Evolutionary conservation across 2,113 vertebrate genomes (phyloP).

Genomic region (Coregonus clupeaformis): DNA sequence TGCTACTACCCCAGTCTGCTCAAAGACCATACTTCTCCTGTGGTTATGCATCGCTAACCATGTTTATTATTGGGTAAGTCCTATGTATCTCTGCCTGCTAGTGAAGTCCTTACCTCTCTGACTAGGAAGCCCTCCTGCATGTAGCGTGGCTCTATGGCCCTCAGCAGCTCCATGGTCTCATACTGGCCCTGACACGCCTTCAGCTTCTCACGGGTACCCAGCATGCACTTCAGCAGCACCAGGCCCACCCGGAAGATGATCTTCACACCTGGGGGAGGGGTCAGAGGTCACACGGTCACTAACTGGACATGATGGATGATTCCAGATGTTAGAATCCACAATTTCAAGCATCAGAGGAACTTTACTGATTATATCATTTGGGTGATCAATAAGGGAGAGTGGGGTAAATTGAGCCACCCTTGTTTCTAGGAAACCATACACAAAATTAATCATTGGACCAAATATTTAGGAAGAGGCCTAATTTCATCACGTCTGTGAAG

Average conservation of each 20-base stretch:
- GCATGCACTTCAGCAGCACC: conserved; percentile 87
- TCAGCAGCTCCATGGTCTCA: conserved; percentile 93
- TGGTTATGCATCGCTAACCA: too few relatives aligned
- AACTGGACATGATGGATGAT: not conserved
- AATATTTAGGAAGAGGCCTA: too few relatives aligned
- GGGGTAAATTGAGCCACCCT: too few relatives aligned
- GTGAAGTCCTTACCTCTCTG: conserved; percentile 80
- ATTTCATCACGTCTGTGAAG: too few relatives aligned
- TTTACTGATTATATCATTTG: too few relatives aligned
- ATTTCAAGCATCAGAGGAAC: too few relatives aligned
- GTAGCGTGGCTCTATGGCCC: conserved; percentile 85
- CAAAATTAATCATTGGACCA: too few relatives aligned
- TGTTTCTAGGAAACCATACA: too few relatives aligned
- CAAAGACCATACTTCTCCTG: too few relatives aligned
- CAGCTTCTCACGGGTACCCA: conserved; percentile 92
- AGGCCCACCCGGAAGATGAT: conserved; percentile 95
- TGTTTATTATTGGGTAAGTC: too few relatives aligned
- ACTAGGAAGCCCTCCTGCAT: conserved; percentile 94
- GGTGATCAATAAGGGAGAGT: too few relatives aligned
- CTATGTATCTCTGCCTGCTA: not conserved
- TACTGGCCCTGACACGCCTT: conserved; percentile 95
- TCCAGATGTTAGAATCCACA: not conserved
- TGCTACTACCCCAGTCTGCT: not conserved
- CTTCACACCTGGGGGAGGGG: conserved; percentile 84
- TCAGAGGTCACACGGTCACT: not conserved